Conservation (phyloP, 2,888 invertebrate species). For the Chesias legatella region DNA sequence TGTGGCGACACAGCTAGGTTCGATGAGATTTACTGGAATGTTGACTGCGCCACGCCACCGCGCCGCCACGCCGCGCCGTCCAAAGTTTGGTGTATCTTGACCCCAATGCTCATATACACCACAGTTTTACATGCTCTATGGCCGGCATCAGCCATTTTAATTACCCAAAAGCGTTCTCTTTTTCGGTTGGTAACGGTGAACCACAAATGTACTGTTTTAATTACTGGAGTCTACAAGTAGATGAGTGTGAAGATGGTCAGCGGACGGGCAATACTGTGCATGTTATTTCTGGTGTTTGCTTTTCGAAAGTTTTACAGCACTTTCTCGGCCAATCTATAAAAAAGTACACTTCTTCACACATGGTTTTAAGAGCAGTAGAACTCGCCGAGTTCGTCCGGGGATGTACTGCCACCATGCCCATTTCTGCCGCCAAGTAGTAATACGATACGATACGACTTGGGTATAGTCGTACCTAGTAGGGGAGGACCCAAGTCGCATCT, state of each 20-base stretch:
- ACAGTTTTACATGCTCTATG: slow-evolving; percentile 45
- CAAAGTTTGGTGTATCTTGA: slow-evolving; percentile 29
- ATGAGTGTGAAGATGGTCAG: slow-evolving; percentile 12
- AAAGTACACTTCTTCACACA: too few relatives aligned
- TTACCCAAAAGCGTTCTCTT: slow-evolving; percentile 51
- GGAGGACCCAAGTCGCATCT: too few relatives aligned
- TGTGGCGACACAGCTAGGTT: too few relatives aligned
- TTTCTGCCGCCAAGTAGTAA: too few relatives aligned
- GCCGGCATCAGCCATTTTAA: slow-evolving; percentile 37
- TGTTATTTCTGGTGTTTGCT: slow-evolving; percentile 12
- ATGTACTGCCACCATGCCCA: too few relatives aligned
- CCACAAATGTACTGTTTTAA: slow-evolving; percentile 43
- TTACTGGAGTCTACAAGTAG: slow-evolving; percentile 26
- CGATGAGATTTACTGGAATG: too few relatives aligned
- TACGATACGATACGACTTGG: too few relatives aligned
- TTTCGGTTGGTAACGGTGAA: slow-evolving; percentile 54
- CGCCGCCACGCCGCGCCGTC: too few relatives aligned
- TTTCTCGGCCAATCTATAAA: neutral
- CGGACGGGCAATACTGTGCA: slow-evolving; percentile 8
- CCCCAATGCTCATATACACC: slow-evolving; percentile 45
- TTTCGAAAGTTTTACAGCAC: slow-evolving; percentile 7
- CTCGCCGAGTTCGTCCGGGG: too few relatives aligned
- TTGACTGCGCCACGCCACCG: too few relatives aligned
- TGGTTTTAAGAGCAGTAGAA: too few relatives aligned
- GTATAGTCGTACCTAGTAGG: too few relatives aligned